Conservation (phyloP, 2,113 vertebrate species). For the Siniperca chuatsi region DNA sequence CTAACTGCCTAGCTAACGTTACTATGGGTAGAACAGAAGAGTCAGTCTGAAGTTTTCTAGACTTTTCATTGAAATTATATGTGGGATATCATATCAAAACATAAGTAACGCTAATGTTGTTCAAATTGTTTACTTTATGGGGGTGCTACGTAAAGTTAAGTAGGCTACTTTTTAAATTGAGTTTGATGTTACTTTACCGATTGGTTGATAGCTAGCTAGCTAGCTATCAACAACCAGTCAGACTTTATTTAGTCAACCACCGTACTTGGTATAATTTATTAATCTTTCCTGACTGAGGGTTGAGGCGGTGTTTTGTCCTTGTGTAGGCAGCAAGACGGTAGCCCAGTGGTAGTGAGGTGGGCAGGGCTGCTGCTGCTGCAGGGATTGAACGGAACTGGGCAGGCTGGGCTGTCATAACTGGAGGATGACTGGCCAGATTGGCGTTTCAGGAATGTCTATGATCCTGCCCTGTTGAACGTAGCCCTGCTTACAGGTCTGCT, state of each 20-base stretch:
- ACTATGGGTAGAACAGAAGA: not conserved
- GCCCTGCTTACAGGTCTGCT: slow-evolving; percentile 77
- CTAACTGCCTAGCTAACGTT: slow-evolving; percentile 7
- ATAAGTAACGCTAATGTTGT: rapidly evolving
- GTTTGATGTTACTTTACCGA: not conserved
- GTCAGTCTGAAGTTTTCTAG: not conserved
- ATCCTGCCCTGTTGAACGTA: slow-evolving; percentile 33
- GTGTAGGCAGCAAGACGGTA: slow-evolving; percentile 19
- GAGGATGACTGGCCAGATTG: slow-evolving; percentile 73
- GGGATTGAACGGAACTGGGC: slow-evolving; percentile 57
- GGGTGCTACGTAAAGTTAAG: not conserved
- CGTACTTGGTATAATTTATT: not conserved
- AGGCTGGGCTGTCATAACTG: slow-evolving; percentile 70
- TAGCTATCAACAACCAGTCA: not conserved
- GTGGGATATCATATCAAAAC: rapidly evolving
- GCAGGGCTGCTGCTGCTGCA: slow-evolving; percentile 28
- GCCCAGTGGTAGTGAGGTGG: slow-evolving; percentile 13
- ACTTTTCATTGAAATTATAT: not conserved
- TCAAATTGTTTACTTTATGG: rapidly evolving
- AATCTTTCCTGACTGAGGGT: not conserved
- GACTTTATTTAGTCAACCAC: not conserved
- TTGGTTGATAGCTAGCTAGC: not conserved
- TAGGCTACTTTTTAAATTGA: slow-evolving; percentile 18
- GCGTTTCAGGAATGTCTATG: slow-evolving; percentile 76
- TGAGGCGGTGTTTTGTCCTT: slow-evolving; percentile 1